Base-by-base conservation (phyloP, 2,797 vertebrate genomes). In the Melanotaenia maccullochi region DNA sequence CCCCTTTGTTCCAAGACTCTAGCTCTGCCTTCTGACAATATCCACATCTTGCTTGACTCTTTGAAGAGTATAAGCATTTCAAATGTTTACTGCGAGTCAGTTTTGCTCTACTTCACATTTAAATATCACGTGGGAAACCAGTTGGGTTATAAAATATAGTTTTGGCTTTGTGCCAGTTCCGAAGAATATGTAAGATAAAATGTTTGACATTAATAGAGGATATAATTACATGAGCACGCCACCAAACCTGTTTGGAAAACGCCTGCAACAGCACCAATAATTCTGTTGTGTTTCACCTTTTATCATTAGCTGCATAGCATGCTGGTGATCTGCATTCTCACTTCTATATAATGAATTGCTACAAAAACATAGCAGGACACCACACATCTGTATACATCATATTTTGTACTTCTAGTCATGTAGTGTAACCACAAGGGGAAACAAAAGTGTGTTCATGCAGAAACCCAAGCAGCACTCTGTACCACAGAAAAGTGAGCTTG, bases 61-160 rank as follows among this genome's bases (percentile, higher is more conserved):
- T 68, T 71, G 22, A 72, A 85, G 82, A 78, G 75, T 36, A 76
- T 74, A 83, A 86, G 87, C 51, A 83, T 85, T 85, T 87, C 66
- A 58, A 56, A 47, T 87, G 85, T 85, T 89, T 87, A 81, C 79
- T 78, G 54, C 72, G 69, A 65, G 73, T 77, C 44, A 55, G 69
- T 74, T 82, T 83, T 70, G 74, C 24, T 78, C 60, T 30, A 68
- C 56, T 65, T 71, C 67, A 2, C 70, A 85, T 73, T 78, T 65
- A 77, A 84, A 88, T 25, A 76, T 58, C 83, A 87, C 82, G 81
- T 84, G 77, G 67, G 73, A 90, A 88, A 85, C 68, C 1, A 8
- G 75, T 81, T 76, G 61, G 60, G 76, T 68, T 82, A 76, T 75
- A 84, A 76, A 88, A 87, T 85, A 78, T 9, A 63, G 78, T 79